Evolutionary conservation across 35 echinoderm and acorn worm species (phyloP).

Genomic region (Stichopus chloronotus): DNA sequence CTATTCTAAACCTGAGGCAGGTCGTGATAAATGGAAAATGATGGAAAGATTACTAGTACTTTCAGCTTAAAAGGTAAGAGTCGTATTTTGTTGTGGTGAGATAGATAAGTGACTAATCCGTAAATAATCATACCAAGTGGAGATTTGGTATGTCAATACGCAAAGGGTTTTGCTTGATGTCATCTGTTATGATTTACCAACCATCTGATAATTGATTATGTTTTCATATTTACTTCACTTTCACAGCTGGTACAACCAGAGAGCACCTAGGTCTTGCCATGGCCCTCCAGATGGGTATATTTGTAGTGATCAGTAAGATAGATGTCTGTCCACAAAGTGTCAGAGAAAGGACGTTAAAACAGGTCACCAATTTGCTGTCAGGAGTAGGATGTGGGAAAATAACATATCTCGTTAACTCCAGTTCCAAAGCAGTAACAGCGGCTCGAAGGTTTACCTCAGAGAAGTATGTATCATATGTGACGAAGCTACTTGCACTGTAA

Average conservation of each 20-base stretch:
- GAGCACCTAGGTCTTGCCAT: constrained; percentile 95
- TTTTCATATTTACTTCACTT: neutral
- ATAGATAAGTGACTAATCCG: too few relatives aligned
- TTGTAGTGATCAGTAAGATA: constrained; percentile 94
- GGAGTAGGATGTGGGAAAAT: constrained; percentile 90
- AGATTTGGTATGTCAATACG: too few relatives aligned
- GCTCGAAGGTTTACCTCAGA: constrained; percentile 75
- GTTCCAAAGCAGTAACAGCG: constrained; percentile 87
- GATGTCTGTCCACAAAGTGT: constrained; percentile 69
- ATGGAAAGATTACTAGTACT: too few relatives aligned
- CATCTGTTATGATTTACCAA: too few relatives aligned
- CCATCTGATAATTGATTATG: too few relatives aligned
- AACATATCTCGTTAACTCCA: constrained; percentile 66
- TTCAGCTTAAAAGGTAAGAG: too few relatives aligned
- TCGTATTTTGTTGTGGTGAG: too few relatives aligned
- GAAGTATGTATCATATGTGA: constrained; percentile 54
- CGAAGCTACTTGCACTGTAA: neutral
- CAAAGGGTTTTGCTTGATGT: too few relatives aligned
- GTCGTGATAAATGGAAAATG: too few relatives aligned
- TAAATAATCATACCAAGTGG: too few relatives aligned
- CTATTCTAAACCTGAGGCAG: too few relatives aligned
- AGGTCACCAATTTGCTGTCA: constrained; percentile 67
- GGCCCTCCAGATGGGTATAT: constrained; percentile 88
- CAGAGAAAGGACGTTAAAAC: constrained; percentile 57
- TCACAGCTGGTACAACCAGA: constrained; percentile 82